Conservation (phyloP, 2,797 vertebrate genomes). For the Melanotaenia maccullochi region DNA sequence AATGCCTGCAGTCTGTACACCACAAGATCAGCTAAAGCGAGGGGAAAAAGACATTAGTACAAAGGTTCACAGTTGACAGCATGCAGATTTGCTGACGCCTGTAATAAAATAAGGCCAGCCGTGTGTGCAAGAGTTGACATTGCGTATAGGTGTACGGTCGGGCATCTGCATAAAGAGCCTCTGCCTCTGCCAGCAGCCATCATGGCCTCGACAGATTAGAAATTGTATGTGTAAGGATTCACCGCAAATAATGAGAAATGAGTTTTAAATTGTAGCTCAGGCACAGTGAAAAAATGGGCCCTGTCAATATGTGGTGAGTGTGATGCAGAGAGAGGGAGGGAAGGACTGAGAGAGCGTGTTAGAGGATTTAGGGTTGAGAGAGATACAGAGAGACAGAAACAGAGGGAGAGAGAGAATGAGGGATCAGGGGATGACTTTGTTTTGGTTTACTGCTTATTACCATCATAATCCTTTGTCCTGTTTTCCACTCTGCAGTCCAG, state of each 20-base stretch:
- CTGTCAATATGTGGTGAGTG: constrained; percentile 77
- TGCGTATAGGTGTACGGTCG: constrained; percentile 74
- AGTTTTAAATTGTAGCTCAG: constrained; percentile 85
- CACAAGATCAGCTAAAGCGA: constrained; percentile 56
- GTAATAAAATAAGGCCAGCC: constrained; percentile 76
- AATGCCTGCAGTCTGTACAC: constrained; percentile 54
- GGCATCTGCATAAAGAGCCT: constrained; percentile 74
- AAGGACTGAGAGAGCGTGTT: constrained; percentile 40
- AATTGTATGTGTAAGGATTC: constrained; percentile 82
- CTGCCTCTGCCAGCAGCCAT: constrained; percentile 70
- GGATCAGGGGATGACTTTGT: constrained; percentile 85
- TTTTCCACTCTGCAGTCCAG: constrained; percentile 80
- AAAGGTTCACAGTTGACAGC: constrained; percentile 74
- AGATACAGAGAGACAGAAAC: constrained; percentile 53
- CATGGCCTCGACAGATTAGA: constrained; percentile 77
- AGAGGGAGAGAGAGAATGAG: constrained; percentile 65
- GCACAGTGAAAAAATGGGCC: constrained; percentile 70
- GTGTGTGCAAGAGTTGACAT: constrained; percentile 79
- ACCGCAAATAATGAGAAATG: constrained; percentile 83
- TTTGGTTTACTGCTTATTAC: constrained; percentile 87
- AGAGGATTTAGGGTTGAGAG: constrained; percentile 73
- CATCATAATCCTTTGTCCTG: constrained; percentile 85
- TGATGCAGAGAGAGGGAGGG: constrained; percentile 52
- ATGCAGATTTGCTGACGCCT: constrained; percentile 78
- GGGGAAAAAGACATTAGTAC: constrained; percentile 65